phyloP scores from a whole-genome alignment of 2,888 invertebrate genomes.

The Heliconius aoede region DNA sequence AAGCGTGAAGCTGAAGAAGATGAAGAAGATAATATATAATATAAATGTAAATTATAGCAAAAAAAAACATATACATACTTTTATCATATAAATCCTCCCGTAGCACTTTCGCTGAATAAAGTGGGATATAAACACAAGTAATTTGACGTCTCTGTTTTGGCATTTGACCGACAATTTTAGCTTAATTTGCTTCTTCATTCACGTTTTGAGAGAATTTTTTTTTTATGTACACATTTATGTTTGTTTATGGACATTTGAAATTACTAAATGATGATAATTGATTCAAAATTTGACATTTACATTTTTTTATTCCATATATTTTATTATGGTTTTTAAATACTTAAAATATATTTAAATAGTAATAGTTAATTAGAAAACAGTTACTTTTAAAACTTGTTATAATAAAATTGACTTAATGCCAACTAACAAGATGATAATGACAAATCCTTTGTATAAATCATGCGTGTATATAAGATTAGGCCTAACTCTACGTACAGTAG shows the following conservation, averaged over 20 bases:
- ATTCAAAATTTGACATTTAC: not conserved
- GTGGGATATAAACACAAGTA: constrained; percentile 64
- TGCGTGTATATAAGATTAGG: not conserved
- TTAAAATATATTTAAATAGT: not conserved
- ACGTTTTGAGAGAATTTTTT: constrained; percentile 7
- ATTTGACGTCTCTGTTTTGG: constrained; percentile 58
- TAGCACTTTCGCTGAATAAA: constrained; percentile 62
- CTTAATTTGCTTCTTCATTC: constrained; percentile 36
- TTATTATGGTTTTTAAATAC: not conserved
- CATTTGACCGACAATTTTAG: constrained; percentile 57
- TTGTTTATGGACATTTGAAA: not conserved
- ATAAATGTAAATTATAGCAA: not conserved
- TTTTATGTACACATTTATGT: no score
- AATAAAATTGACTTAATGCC: not conserved
- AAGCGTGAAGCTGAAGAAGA: no score
- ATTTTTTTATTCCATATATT: not conserved
- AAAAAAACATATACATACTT: no score
- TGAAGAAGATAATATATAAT: no score
- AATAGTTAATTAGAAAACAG: not conserved
- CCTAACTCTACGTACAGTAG: constrained; percentile 14
- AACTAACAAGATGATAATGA: constrained; percentile 6
- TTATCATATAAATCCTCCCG: not conserved
- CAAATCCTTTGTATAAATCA: not conserved
- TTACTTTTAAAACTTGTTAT: not conserved
- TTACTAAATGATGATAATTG: constrained; percentile 11